Base-by-base conservation (phyloP, 2,113 vertebrate genomes). In the Grantiella picta region DNA sequence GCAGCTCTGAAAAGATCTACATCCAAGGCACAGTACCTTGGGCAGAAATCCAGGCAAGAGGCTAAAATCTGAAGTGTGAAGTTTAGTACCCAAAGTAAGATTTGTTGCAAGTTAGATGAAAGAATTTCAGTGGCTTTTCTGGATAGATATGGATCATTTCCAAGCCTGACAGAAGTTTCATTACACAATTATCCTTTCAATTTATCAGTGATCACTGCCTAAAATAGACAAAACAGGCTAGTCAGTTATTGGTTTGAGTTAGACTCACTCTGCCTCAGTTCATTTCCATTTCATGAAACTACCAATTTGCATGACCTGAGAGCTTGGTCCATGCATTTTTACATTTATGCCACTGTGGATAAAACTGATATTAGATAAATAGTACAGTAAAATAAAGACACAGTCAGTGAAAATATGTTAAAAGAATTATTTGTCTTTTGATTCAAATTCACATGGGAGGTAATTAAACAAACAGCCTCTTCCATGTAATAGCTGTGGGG, bases 381-480 rank as follows among this genome's bases (percentile, higher is more conserved):
- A 79, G 23, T 35, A 35, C 28, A 47, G 53, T 33, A 75, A 96
- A 94, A 90, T 81, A 83, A 88, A 93, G 33, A 72, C 52, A 68
- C 5, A 69, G 44, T 92, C 93, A 94, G 87, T 91, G 95, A 57
- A 89, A 79, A 42, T 31, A 75, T 31, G 29, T 79, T 82, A 92
- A 76, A 87, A 85, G 45, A 95, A 95, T 78, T 77, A 86, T 65
- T 95, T 84, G 54, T 83, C 86, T 96, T 96, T 95, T 95, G 91
- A 96, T 96, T 91, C 57, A 94, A 87, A 95, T 92, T 91, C 93
- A 94, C 81, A 78, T 87, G 86, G 91, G 94, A 95, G 40, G 36
- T 92, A 95, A 95, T 96, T 94, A 96, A 87, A 92, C 89, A 97
- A 97, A 91, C 59, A 85, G 19, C 50, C 35, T 80, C 54, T 42